Conservation (phyloP, 2,113 vertebrate genomes). For the Phycodurus eques region DNA sequence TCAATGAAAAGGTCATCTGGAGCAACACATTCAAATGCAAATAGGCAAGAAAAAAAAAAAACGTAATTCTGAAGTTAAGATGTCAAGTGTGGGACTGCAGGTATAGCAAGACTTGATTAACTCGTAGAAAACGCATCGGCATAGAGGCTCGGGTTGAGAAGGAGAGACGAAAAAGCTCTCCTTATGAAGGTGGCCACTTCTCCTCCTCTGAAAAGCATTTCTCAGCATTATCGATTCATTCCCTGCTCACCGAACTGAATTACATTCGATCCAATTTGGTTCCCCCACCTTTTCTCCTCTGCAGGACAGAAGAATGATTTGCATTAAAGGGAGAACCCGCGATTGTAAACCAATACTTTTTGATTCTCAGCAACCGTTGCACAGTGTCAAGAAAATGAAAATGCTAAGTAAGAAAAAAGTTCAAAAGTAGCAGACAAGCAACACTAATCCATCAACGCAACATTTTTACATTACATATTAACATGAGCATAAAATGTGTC, state of each 20-base stretch:
- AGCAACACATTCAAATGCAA: constrained; percentile 28
- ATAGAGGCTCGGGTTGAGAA: constrained; percentile 46
- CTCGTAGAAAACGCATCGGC: constrained; percentile 53
- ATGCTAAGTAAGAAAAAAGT: background rate
- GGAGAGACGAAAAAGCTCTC: constrained; percentile 41
- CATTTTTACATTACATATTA: background rate
- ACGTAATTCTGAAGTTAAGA: constrained; percentile 35
- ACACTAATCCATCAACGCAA: background rate
- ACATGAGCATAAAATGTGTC: no score
- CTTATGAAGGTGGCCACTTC: constrained; percentile 57
- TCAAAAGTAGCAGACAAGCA: constrained; percentile 20
- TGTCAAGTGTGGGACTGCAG: constrained; percentile 27
- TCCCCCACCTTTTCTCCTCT: constrained; percentile 64
- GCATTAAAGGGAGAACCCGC: constrained; percentile 52
- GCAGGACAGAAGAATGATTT: constrained; percentile 65
- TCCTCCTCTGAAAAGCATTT: constrained; percentile 68
- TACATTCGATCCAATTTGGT: constrained; percentile 79
- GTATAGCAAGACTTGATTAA: constrained; percentile 56
- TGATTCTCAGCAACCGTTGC: background rate
- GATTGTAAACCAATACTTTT: constrained; percentile 4
- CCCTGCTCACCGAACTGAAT: constrained; percentile 71
- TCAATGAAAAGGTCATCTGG: constrained; percentile 30
- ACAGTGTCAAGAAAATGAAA: background rate
- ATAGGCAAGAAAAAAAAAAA: constrained; percentile 6
- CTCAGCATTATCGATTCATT: constrained; percentile 76